Base-by-base conservation (phyloP, 2,113 vertebrate genomes). In the Martes martes region DNA sequence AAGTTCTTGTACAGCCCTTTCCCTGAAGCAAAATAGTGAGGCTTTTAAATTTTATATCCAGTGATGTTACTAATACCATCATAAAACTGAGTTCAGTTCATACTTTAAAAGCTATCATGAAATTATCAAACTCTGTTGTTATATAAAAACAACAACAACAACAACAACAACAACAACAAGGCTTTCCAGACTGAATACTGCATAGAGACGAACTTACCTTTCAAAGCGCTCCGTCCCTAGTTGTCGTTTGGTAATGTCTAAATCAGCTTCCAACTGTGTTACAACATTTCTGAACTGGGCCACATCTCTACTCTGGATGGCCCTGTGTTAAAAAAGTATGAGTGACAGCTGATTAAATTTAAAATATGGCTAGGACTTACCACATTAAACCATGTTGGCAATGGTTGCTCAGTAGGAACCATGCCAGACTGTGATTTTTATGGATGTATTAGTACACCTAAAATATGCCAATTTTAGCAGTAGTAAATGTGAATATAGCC, bases 221-320 rank as follows among this genome's bases (percentile, higher is more conserved):
- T 99, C 99, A 97, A 99, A 99, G 45, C 97, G 91, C 92, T 99
- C 99, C 23, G 98, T 99, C 47, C 97, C 98, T 65, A 99, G 98
- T 69, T 99, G 99, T 92, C 98, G 98, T 98, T 98, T 99, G 67
- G 99, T 99, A 96, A 99, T 98, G 96, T 98, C 99, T 78, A 99
- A 97, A 92, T 99, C 99, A 50, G 98, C 96, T 96, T 99, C 98
- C 61, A 99, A 84, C 69, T 99, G 98, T 45, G 98, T 96, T 59
- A 98, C 95, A 24, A 98, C 99, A 1, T 98, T 99, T 97, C 98
- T 99, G 94, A 99, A 97, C 93, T 99, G 99, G 78, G 98, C 98
- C 96, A 99, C 98, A 61, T 99, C 99, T 96, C 79, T 97, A 82
- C 96, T 98, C 79, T 99, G 98, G 85, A 98, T 96, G 95, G 97